Conservation (phyloP, 35 echinoderm and acorn worm species). For the Hemicentrotus pulcherrimus region DNA sequence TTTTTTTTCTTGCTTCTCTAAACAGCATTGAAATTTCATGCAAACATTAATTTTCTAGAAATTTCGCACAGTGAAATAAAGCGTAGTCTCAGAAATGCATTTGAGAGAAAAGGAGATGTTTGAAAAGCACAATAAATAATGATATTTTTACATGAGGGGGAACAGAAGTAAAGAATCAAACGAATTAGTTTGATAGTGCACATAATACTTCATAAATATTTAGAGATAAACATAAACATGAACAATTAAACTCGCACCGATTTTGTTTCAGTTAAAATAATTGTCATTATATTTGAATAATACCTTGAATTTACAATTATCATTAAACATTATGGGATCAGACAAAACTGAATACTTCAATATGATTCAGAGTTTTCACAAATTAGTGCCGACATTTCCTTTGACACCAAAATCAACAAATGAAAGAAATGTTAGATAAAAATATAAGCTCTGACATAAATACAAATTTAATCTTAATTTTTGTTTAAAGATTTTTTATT, state of each 20-base stretch:
- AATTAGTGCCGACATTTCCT: not conserved
- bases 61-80: not conserved
- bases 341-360: not conserved
- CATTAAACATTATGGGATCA: not conserved
- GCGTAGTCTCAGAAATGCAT: not conserved
- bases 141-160: not conserved
- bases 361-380: not conserved
- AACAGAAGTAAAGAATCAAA: not conserved
- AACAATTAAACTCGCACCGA: not conserved
- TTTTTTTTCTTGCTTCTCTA: not conserved
- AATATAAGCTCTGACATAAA: conserved; percentile 8
- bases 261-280: not conserved
- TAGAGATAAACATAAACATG: not conserved
- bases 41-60: not conserved
- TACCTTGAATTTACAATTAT: not conserved
- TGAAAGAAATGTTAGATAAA: not conserved
- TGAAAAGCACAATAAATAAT: not conserved
- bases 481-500: not conserved
- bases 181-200: not conserved
- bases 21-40: not conserved
- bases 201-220: not conserved
- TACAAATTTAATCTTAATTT: not conserved
- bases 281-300: not conserved
- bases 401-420: not conserved
- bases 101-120: not conserved